Evolutionary conservation across 2,888 invertebrate genomes (phyloP).

Genomic region (Ichneumoninae sp.): DNA sequence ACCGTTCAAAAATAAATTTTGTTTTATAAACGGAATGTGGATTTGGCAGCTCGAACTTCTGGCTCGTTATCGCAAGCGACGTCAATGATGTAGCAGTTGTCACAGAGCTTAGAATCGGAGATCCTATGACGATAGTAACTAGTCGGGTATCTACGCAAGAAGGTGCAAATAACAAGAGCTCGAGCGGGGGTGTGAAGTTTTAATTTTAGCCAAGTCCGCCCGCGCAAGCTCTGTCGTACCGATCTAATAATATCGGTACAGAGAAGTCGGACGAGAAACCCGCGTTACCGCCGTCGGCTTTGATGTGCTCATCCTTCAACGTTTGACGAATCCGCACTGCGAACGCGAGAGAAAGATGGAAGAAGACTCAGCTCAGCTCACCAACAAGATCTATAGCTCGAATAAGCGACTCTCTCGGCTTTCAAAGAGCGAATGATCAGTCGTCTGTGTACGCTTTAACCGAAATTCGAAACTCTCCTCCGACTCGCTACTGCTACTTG

Average conservation of each 20-base stretch:
- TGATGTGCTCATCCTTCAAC: conserved; percentile 80
- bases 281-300: conserved; percentile 69
- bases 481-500: conserved; percentile 68
- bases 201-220: conserved; percentile 57
- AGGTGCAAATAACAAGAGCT: conserved; percentile 1
- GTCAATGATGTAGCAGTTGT: conserved; percentile 21
- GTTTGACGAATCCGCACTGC: conserved; percentile 77
- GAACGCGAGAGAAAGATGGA: conserved; percentile 53
- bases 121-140: conserved; percentile 6
- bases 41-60: conserved; percentile 14
- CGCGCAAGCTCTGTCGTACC: conserved; percentile 55
- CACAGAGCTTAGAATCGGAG: conserved; percentile 7
- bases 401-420: conserved; percentile 49
- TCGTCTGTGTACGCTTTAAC: conserved; percentile 38
- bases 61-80: conserved; percentile 11
- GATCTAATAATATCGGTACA: conserved; percentile 63
- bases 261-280: neutral
- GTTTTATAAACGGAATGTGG: conserved; percentile 4
- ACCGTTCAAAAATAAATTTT: neutral
- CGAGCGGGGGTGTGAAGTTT: conserved; percentile 55
- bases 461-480: conserved; percentile 72
- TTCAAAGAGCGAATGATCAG: conserved; percentile 62
- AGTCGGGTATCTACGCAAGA: neutral
- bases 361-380: conserved; percentile 16
- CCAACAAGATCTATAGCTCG: conserved; percentile 31